Evolutionary conservation across 1,140 invertebrate genomes (phyloP).

Genomic region (Tetramorium parvispinum): DNA sequence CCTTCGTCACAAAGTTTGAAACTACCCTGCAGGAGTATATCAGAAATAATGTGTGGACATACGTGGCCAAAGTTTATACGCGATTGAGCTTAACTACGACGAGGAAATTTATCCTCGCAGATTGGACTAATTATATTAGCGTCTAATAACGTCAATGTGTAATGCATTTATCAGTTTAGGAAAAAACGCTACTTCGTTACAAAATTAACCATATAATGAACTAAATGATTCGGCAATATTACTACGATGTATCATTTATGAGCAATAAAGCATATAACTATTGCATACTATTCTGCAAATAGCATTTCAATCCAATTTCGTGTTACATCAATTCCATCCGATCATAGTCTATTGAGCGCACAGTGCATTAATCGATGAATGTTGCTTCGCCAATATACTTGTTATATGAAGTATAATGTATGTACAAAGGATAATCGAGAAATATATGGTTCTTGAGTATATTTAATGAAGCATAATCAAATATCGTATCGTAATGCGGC

Average conservation of each 20-base stretch:
- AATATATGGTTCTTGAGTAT: background rate
- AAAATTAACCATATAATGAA: background rate
- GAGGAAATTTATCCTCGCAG: conserved; percentile 17
- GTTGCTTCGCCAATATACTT: conserved; percentile 14
- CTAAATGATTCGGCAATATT: conserved; percentile 22
- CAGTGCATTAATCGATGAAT: conserved; percentile 12
- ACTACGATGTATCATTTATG: conserved; percentile 13
- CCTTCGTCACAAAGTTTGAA: conserved; percentile 55
- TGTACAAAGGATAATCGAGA: conserved; percentile 12
- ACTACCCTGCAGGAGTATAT: conserved; percentile 29
- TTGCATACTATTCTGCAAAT: conserved; percentile 27
- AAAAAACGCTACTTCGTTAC: conserved; percentile 1
- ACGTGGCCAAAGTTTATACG: conserved; percentile 34
- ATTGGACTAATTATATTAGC: conserved; percentile 24
- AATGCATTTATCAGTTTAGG: background rate
- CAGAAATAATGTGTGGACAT: conserved; percentile 57
- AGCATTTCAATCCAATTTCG: conserved; percentile 54
- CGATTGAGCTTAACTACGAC: conserved; percentile 31
- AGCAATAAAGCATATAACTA: conserved; percentile 31
- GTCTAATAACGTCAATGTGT: background rate
- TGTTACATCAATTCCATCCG: conserved; percentile 43
- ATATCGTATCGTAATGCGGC: background rate
- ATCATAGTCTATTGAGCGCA: conserved; percentile 40
- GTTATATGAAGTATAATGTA: conserved; percentile 29
- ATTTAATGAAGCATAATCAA: conserved; percentile 20